Evolutionary conservation across 1,140 invertebrate genomes (phyloP).

Genomic region (Sycophaga agraensis): DNA sequence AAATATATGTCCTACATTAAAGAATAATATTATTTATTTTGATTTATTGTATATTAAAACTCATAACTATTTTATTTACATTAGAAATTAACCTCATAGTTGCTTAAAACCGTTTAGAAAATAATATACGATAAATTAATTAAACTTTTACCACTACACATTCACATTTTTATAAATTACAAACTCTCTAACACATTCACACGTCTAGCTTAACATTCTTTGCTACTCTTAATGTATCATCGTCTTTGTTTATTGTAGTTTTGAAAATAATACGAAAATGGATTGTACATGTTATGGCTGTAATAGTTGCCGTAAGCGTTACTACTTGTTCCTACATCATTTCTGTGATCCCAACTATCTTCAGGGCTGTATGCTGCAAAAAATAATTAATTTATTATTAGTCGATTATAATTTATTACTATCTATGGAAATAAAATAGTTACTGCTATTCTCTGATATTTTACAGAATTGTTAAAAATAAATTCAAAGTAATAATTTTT

Average conservation of each 20-base stretch:
- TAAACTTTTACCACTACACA: not conserved
- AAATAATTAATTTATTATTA: no score
- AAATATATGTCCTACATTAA: no score
- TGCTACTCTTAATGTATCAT: not conserved
- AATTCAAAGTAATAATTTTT: no score
- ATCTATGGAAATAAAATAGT: no score
- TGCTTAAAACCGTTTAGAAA: not conserved
- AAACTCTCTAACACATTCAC: not conserved
- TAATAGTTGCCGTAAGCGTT: slow-evolving; percentile 12
- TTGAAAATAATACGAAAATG: slow-evolving; percentile 23
- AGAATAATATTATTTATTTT: not conserved
- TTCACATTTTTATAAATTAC: slow-evolving; percentile 12
- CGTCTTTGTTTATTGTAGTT: slow-evolving; percentile 13
- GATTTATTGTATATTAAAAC: not conserved
- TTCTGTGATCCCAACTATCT: slow-evolving; percentile 50
- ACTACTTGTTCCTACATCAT: slow-evolving; percentile 34
- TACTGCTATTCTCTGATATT: no score
- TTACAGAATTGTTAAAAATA: no score
- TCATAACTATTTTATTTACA: not conserved
- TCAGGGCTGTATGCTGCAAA: slow-evolving; percentile 49
- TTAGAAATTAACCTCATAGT: not conserved
- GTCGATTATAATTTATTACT: no score
- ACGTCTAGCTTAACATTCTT: not conserved
- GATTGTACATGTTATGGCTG: slow-evolving; percentile 11
- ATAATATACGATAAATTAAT: not conserved